Base-by-base conservation (phyloP, 2,113 vertebrate genomes). In the Mus pahari region DNA sequence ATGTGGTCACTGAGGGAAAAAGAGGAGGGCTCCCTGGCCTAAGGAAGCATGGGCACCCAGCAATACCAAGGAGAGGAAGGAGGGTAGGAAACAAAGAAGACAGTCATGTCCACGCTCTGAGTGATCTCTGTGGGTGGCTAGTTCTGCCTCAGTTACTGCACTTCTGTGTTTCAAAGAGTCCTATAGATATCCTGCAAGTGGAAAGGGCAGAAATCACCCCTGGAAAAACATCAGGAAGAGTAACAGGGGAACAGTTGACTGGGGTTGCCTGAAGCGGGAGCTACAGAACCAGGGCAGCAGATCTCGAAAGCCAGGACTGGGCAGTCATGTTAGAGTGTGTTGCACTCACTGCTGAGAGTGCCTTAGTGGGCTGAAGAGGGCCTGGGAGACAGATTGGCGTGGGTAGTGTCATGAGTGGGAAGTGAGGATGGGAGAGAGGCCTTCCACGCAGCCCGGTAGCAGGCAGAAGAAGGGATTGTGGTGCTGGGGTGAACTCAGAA, bases 1-100 rank as follows among this genome's bases (percentile, higher is more conserved):
- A 13, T 0, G 0, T 3, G 24, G 48, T 79, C 17, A 2, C 31
- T 0, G 31, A 48, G 70, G 36, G 11, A 12, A 50, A 66, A n/a
- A 28, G 8, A 55, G 68, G 42, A 53, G 42, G 53, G 19, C 36
- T 28, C n/a, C 9, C 70, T 73, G 70, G 36, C 17, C 70, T n/a
- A 73, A 22, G 64, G 28, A 20, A 58, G 7, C 6, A 13, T 4
- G 62, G 70, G 22, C 62, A 64, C 36, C 14, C 4, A 20, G 9
- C 2, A 11, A 33, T 68, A 31, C 64, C 64, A 68, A 36, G 36
- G n/a, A 33, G 10, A 22, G 68, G 17, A 62, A 39, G 60, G 33
- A 14, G 68, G 58, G 42, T 10, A 19, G 53, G 28, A 48, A 86
- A 64, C 24, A 7, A 83, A 45, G 58, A 58, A 28, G 83, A 66